Evolutionary conservation across 2,888 invertebrate species (phyloP).

Genomic region (Apodemia hepburni): DNA sequence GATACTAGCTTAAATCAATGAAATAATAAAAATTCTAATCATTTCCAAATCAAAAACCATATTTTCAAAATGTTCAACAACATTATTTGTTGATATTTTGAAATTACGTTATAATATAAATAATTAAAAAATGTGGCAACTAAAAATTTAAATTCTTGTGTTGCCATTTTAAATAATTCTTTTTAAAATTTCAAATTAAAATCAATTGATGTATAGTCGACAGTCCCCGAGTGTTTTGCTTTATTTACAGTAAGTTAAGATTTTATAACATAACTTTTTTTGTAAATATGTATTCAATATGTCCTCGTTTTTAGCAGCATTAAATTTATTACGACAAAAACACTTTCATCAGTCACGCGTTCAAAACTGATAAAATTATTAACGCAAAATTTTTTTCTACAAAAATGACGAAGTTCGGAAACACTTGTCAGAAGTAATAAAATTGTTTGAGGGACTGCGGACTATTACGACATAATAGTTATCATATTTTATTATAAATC

Average conservation of each 20-base stretch:
- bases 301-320: neutral
- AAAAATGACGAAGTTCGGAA: neutral
- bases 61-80: neutral
- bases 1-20: slow-evolving; percentile 11
- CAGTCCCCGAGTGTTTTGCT: neutral
- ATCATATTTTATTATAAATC: slow-evolving; percentile 11
- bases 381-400: too few relatives aligned
- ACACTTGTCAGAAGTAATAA: neutral
- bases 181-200: slow-evolving; percentile 17
- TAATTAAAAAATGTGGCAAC: slow-evolving; percentile 13
- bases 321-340: too few relatives aligned
- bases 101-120: neutral
- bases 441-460: neutral
- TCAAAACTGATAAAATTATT: too few relatives aligned
- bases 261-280: too few relatives aligned
- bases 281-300: neutral
- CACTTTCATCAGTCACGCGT: too few relatives aligned
- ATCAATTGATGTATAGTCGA: neutral
- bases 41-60: neutral
- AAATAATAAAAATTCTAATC: neutral
- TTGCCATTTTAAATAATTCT: neutral
- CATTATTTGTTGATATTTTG: neutral
- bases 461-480: neutral
- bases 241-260: neutral
- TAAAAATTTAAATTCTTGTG: neutral